Percentiles rank a stretch among this genome's conserved stretches.
These are phyloP conservation scores for Rhinoraja longicauda DNA, from an alignment of 2,797 vertebrate species.

Conservation along the genomic window DNA sequence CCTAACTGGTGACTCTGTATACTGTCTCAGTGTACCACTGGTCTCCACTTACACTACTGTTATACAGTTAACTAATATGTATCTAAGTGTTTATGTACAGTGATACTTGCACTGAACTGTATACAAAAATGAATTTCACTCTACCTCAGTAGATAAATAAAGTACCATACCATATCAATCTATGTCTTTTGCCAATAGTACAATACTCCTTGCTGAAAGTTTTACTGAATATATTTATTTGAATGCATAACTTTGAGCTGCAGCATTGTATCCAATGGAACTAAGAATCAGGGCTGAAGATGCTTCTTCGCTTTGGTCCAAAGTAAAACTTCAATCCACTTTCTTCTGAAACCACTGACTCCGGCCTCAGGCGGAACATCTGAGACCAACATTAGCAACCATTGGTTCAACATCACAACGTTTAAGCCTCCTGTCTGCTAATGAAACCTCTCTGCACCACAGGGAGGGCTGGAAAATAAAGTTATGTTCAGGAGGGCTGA, in stretches of 20 bases:
- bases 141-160: no score
- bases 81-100: no score
- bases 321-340: neutral
- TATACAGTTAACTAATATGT: no score
- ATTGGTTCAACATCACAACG: neutral
- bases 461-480: slow-evolving; percentile 7
- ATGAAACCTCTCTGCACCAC: neutral
- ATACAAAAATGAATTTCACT: no score
- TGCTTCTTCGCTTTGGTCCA: neutral
- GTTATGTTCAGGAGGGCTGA: neutral
- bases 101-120: no score
- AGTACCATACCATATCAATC: neutral
- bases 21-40: no score
- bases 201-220: neutral
- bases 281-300: neutral
- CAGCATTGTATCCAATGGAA: neutral
- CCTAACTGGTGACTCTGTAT: no score
- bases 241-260: slow-evolving; percentile 9
- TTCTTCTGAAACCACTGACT: slow-evolving; percentile 9
- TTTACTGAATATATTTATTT: neutral
- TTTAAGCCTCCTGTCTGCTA: neutral
- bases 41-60: no score
- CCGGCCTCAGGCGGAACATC: neutral
- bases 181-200: neutral
- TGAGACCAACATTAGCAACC: neutral